Conservation (phyloP, 2,797 vertebrate species). For the Pangasius larnaudii region DNA sequence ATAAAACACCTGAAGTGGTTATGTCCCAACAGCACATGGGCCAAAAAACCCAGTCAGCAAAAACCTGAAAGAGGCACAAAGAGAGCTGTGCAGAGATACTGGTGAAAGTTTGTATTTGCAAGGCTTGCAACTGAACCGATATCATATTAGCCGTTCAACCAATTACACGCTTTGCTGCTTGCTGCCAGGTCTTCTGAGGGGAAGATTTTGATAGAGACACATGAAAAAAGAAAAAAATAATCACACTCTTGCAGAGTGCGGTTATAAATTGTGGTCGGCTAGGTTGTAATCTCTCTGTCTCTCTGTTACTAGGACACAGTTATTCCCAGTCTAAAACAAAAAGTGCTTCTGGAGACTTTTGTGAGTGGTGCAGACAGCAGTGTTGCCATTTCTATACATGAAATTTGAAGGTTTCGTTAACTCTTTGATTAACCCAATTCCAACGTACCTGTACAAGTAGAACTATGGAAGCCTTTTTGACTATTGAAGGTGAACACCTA, state of each 20-base stretch:
- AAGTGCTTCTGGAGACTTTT: constrained; percentile 18
- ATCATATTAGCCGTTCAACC: constrained; percentile 53
- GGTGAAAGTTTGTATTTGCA: constrained; percentile 29
- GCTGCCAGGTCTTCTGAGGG: constrained; percentile 46
- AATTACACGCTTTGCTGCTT: constrained; percentile 64
- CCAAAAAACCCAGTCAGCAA: constrained; percentile 13
- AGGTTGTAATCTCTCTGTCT: constrained; percentile 58
- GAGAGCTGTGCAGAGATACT: constrained; percentile 12
- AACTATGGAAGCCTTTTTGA: neutral
- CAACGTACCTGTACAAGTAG: neutral
- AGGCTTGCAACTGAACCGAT: constrained; percentile 52
- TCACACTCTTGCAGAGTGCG: constrained; percentile 30
- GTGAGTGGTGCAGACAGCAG: neutral
- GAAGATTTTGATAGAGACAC: constrained; percentile 59
- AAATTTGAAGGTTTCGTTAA: neutral
- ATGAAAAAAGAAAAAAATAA: constrained; percentile 50
- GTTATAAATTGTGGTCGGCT: constrained; percentile 55
- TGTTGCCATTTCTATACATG: neutral
- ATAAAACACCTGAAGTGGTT: constrained; percentile 20
- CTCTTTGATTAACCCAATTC: neutral
- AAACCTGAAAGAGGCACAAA: neutral
- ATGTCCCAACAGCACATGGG: neutral
- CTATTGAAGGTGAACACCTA: neutral
- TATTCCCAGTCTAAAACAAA: constrained; percentile 24
- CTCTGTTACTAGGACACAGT: constrained; percentile 29